phyloP scores from a whole-genome alignment of 2,797 vertebrate genomes.

The Heteromormyrus szaboi region DNA sequence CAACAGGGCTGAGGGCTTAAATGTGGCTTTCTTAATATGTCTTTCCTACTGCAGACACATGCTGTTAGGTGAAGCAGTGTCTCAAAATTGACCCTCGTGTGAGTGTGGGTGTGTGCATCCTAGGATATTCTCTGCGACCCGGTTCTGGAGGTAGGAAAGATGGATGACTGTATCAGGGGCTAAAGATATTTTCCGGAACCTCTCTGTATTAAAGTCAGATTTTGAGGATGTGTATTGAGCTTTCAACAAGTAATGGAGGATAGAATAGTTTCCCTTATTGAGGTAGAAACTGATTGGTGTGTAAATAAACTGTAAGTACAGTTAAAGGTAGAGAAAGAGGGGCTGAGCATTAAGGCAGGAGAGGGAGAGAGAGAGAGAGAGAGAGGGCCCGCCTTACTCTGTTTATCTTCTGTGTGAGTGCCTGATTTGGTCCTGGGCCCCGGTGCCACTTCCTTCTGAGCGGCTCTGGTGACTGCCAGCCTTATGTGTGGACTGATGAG shows the following conservation, averaged over 20 bases:
- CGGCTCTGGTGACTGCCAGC: slow-evolving; percentile 14
- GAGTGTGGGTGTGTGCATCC: background rate
- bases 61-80: background rate
- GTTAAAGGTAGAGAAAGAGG: background rate
- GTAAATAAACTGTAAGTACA: slow-evolving; percentile 30
- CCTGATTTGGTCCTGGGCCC: slow-evolving; percentile 26
- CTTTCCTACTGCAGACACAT: background rate
- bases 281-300: background rate
- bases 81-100: background rate
- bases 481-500: slow-evolving; percentile 23
- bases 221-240: background rate
- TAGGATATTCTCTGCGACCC: background rate
- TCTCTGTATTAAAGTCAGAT: background rate
- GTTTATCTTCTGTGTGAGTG: slow-evolving; percentile 26
- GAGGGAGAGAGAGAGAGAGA: background rate
- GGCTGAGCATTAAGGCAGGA: background rate
- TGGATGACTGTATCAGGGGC: background rate
- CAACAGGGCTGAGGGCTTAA: background rate
- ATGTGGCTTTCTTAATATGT: background rate
- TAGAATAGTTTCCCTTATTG: background rate
- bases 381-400: slow-evolving; percentile 20
- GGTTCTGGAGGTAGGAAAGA: background rate
- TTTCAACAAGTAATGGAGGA: background rate
- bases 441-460: slow-evolving; percentile 22
- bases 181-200: background rate